Base-by-base conservation (phyloP, 1,140 invertebrate genomes). In the Heliothis virescens region DNA sequence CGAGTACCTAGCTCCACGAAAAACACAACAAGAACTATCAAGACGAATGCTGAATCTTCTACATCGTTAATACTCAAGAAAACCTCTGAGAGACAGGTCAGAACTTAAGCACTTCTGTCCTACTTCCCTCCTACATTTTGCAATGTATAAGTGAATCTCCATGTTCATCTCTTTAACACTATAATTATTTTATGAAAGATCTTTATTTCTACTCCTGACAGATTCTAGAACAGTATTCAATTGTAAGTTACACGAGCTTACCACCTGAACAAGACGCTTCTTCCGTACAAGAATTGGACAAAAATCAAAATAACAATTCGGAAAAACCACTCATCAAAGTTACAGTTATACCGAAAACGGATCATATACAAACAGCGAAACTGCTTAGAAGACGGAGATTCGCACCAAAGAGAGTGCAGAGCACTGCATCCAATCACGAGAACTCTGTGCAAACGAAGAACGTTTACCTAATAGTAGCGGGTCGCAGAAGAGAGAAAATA, bases 261-360 rank as follows among this genome's bases (percentile, higher is more conserved):
- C 57, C 59, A 29, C n/a, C 57, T 13, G 55, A 63, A 18, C 53
- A 63, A 1, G 41, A 52, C 2, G 53, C 5, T 13, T 9, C n/a
- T 34, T 2, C 9, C 10, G 21, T 63, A 48, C 12, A 48, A 1
- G 34, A 78, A 69, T 18, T 34, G 16, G 15, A 57, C 10, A 26
- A 11, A n/a, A 79, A 47, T 34, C 69, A 16, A 47, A 53, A 79
- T 9, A 53, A 79, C 3, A 0, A 10, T 53, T 65, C 29, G 71
- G 79, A 85, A n/a, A 88, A 86, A 78, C 87, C 87, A 26, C 69
- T 88, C 11, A 88, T 92, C 21, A 86, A 88, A 85, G 87, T 92
- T 15, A 91, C 88, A 13, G 85, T 92, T 7, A 87, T 87, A 79
- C 90, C 89, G 48, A 90, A 86, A 84, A 59, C 76, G 53, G 48